Evolutionary conservation across 30 jellyfish, hydroid and myxozoan genomes (phyloP).

Genomic region (Chrysaora quinquecirrha): DNA sequence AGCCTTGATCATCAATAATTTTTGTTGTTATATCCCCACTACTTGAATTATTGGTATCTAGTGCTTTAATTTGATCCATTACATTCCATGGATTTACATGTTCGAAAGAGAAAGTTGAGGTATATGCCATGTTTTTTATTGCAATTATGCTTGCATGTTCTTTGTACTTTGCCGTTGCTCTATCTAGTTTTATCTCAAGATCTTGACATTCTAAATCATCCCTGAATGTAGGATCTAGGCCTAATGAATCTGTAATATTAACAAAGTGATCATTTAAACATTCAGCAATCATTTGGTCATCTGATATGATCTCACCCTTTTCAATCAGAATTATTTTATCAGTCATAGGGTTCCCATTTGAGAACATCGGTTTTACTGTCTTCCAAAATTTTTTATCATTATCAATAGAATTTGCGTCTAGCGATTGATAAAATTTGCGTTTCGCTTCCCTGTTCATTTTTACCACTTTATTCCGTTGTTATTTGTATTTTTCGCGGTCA

Average conservation of each 20-base stretch:
- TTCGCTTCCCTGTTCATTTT: slow-evolving; percentile 8
- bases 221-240: slow-evolving; percentile 7
- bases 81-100: slow-evolving; percentile 8
- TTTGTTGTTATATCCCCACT: slow-evolving; percentile 38
- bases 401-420: slow-evolving; percentile 16
- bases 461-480: slow-evolving; percentile 4
- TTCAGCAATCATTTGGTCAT: slow-evolving; percentile 21
- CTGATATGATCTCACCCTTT: slow-evolving; percentile 31
- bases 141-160: slow-evolving; percentile 19
- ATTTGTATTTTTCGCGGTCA: background rate
- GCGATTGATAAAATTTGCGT: slow-evolving; percentile 8
- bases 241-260: slow-evolving; percentile 23
- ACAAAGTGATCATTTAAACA: slow-evolving; percentile 7
- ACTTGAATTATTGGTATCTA: slow-evolving; percentile 20
- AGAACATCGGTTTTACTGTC: background rate
- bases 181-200: slow-evolving; percentile 1
- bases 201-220: slow-evolving; percentile 20
- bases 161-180: slow-evolving; percentile 20
- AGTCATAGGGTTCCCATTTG: slow-evolving; percentile 24
- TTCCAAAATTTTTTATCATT: slow-evolving; percentile 29
- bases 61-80: slow-evolving; percentile 25
- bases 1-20: slow-evolving; percentile 1
- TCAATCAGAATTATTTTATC: slow-evolving; percentile 21
- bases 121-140: slow-evolving; percentile 9
- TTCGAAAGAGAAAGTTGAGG: slow-evolving; percentile 7